Percentiles rank a stretch among this genome's conserved stretches.
Evolutionary conservation across 2,888 invertebrate species (phyloP).

Genomic region (Serrognathus titanus): DNA sequence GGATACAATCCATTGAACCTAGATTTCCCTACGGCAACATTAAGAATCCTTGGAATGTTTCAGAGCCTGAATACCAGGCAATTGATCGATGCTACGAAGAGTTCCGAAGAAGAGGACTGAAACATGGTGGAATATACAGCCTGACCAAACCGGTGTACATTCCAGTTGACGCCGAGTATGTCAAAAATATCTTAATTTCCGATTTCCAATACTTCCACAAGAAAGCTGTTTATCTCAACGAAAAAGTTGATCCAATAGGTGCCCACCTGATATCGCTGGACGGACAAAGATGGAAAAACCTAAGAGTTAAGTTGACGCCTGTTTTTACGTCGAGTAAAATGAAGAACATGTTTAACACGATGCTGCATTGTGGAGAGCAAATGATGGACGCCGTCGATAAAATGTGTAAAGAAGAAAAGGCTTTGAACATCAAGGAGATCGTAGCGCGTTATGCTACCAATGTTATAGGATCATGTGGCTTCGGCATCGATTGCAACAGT

Average conservation of each 20-base stretch:
- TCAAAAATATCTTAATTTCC: conserved; percentile 39
- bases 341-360: conserved; percentile 44
- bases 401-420: conserved; percentile 21
- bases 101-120: conserved; percentile 25
- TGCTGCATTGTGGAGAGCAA: conserved; percentile 35
- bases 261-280: conserved; percentile 34
- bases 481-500: conserved; percentile 55
- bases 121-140: conserved; percentile 32
- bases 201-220: conserved; percentile 42
- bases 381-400: conserved; percentile 32
- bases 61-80: conserved; percentile 11
- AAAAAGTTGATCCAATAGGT: conserved; percentile 36
- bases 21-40: conserved; percentile 35
- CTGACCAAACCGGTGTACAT: conserved; percentile 34
- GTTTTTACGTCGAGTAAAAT: conserved; percentile 50
- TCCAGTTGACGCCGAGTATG: conserved; percentile 37
- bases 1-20: conserved; percentile 31
- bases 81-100: conserved; percentile 16
- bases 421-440: conserved; percentile 48
- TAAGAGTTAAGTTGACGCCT: conserved; percentile 45
- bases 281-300: conserved; percentile 45
- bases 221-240: conserved; percentile 35
- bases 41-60: conserved; percentile 18
- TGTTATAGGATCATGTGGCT: conserved; percentile 53
- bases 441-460: conserved; percentile 51